Evolutionary conservation across 2,888 invertebrate genomes (phyloP).

Genomic region (Elgonia sp.): DNA sequence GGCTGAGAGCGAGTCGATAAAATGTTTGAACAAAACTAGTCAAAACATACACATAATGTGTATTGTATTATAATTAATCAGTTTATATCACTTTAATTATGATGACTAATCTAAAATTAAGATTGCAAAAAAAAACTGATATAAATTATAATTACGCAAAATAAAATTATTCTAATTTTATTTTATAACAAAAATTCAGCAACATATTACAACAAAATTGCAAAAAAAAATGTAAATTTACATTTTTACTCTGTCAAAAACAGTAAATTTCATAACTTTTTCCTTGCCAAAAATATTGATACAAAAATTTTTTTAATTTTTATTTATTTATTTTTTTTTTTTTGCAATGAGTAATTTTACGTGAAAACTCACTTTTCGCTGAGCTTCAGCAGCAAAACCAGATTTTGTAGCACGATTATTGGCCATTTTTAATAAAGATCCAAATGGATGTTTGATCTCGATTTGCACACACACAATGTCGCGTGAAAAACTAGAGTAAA

Average conservation of each 20-base stretch:
- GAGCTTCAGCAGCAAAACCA: conserved; percentile 98
- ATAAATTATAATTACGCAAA: no score
- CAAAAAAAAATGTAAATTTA: no score
- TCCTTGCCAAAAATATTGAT: no score
- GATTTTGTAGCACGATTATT: conserved; percentile 95
- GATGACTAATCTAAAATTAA: not conserved
- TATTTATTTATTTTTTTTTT: no score
- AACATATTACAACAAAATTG: no score
- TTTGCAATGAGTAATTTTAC: not conserved
- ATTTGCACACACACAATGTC: conserved; percentile 53
- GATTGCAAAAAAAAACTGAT: no score
- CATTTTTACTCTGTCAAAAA: no score
- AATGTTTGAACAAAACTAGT: not conserved
- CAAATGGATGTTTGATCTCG: not conserved
- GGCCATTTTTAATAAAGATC: conserved; percentile 88
- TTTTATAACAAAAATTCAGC: no score
- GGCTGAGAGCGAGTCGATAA: conserved; percentile 19
- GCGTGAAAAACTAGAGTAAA: conserved; percentile 43
- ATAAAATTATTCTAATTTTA: no score
- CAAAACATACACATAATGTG: conserved; percentile 1
- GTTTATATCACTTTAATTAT: not conserved
- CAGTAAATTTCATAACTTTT: no score
- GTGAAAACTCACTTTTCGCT: conserved; percentile 92
- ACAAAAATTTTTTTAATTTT: not conserved
- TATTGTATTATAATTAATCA: not conserved